Conservation (phyloP, 2,888 invertebrate species). For the Mesochorus sp. region DNA sequence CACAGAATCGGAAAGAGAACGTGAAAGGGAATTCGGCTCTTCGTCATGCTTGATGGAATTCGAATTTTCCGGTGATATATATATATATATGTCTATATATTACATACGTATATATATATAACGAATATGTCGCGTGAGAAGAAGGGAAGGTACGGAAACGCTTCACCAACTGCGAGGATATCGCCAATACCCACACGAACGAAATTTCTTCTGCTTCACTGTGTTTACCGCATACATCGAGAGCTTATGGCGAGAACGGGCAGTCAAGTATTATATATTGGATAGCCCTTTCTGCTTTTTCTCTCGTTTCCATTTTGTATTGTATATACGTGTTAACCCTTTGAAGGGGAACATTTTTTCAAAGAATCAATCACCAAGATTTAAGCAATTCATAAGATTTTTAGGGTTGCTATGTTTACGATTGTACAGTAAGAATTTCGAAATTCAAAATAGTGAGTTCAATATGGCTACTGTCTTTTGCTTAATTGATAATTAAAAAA, state of each 20-base stretch:
- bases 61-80: background rate
- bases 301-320: background rate
- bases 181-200: background rate
- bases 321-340: too few species aligned
- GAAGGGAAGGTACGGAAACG: background rate
- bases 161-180: background rate
- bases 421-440: too few species aligned
- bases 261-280: constrained; percentile 1
- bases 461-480: too few species aligned
- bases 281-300: background rate
- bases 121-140: background rate
- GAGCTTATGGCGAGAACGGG: background rate
- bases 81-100: background rate
- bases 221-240: constrained; percentile 21
- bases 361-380: too few species aligned
- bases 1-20: constrained; percentile 16
- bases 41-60: constrained; percentile 26
- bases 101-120: background rate
- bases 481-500: too few species aligned
- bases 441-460: too few species aligned
- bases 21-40: constrained; percentile 24
- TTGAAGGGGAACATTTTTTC: too few species aligned
- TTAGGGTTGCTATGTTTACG: too few species aligned
- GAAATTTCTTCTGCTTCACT: background rate
- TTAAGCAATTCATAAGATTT: too few species aligned